Evolutionary conservation across 1,140 invertebrate species (phyloP), one percentile per base, ranked within the genome.

Genomic region (Stegodyphus mimosarum): DNA sequence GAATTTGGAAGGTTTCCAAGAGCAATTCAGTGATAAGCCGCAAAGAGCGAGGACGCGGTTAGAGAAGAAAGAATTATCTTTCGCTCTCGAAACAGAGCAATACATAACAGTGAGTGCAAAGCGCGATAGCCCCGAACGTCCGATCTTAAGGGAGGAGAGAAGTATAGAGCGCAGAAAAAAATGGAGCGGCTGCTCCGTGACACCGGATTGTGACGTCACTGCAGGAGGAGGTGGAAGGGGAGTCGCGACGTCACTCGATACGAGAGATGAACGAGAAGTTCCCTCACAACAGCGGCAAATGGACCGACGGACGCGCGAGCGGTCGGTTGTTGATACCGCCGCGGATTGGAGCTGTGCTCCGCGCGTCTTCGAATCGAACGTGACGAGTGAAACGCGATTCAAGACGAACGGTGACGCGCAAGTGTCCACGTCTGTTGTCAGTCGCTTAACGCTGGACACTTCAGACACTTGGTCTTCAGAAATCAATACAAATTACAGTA

Each of bases 161-260:
- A 69, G 33, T 52, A 9, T 17, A 69, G 33, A 11, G 49, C 60
- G 76, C 76, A 64, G 64, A 53, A 64, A 7, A n/a, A n/a, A n/a
- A n/a, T n/a, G n/a, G n/a, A n/a, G n/a, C 64, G 6, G 11, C 64
- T n/a, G 7, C 7, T 10, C 64, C 7, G 69, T 55, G 53, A 53
- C 71, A 60, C 73, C 73, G 63, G 81, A 66, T 60, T 63, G 81
- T 84, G 81, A 84, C 81, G 81, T 84, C 72, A 84, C 55, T 48
- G 53, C 49, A 73, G 72, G 64, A 64, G n/a, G n/a, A n/a, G n/a
- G n/a, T n/a, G n/a, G n/a, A n/a, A n/a, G n/a, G n/a, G n/a, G 18
- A 64, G 52, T 60, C 13, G 79, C 6, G 17, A 55, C 55, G 49
- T 53, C 53, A 73, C 72, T 9, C 81, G 33, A 53, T 71, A n/a